Percentiles rank a stretch among this genome's conserved stretches.
Evolutionary conservation across 1,140 invertebrate genomes (phyloP).

Genomic region (Thalassaphorura encarpata): DNA sequence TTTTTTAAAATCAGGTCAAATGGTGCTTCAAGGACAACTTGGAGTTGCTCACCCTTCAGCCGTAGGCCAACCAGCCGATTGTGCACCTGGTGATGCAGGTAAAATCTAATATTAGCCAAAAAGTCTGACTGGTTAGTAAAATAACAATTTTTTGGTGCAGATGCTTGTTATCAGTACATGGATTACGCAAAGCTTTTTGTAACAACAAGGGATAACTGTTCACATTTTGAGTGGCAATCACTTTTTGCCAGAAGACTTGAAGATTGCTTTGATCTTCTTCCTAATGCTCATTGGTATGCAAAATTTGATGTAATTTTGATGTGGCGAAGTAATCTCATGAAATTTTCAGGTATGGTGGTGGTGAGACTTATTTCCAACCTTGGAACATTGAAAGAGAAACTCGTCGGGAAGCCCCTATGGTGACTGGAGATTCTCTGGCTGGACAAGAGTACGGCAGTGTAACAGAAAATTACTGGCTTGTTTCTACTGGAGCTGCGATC

Average conservation of each 20-base stretch:
- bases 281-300: neutral
- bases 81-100: neutral
- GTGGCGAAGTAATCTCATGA: too few relatives aligned
- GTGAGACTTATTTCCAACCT: conserved; percentile 36
- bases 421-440: conserved; percentile 36
- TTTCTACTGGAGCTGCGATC: conserved; percentile 53
- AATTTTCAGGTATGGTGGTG: conserved; percentile 43
- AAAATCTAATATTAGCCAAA: too few relatives aligned
- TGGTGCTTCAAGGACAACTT: neutral
- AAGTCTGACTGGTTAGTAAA: too few relatives aligned
- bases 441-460: conserved; percentile 41
- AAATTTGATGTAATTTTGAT: too few relatives aligned
- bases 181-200: neutral
- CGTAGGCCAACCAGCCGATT: neutral
- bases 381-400: conserved; percentile 40
- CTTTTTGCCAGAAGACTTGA: neutral
- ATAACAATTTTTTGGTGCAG: too few relatives aligned
- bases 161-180: neutral
- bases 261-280: neutral
- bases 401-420: conserved; percentile 28
- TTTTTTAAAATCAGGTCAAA: neutral
- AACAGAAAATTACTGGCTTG: conserved; percentile 65
- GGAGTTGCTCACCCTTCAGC: neutral
- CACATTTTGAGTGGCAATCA: neutral
- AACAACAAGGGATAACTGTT: neutral